These are phyloP conservation scores for Epizoanthus ramosus DNA, from an alignment of 92 coral and sea anemone genomes.

Conservation along the genomic window DNA sequence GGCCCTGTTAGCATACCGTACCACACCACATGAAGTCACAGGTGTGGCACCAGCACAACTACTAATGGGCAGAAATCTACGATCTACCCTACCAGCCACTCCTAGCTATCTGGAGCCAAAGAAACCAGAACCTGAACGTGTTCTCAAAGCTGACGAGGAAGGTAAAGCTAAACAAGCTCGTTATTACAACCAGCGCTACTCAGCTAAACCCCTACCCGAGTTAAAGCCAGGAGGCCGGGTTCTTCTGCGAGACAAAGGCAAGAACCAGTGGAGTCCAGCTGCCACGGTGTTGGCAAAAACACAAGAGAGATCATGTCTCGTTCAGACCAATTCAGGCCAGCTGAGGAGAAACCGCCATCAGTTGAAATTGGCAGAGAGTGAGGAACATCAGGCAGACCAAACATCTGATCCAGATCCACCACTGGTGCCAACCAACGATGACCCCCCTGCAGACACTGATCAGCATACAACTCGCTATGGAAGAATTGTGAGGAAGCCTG, in stretches of 20 bases:
- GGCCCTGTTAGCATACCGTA: constrained; percentile 43
- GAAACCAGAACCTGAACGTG: constrained; percentile 3
- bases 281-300: not conserved
- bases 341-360: constrained; percentile 34
- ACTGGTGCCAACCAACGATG: too few species aligned
- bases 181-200: constrained; percentile 2
- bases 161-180: constrained; percentile 24
- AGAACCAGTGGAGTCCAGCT: constrained; percentile 42
- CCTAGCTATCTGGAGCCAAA: constrained; percentile 16
- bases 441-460: not conserved
- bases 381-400: not conserved
- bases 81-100: constrained; percentile 26
- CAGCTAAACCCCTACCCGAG: constrained; percentile 29
- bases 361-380: not conserved
- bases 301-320: constrained; percentile 13
- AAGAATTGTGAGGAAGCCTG: not conserved
- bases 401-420: not conserved
- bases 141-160: constrained; percentile 9
- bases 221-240: too few species aligned
- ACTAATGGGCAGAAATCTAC: constrained; percentile 14
- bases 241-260: too few species aligned
- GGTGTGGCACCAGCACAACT: constrained; percentile 39
- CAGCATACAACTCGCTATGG: constrained; percentile 2
- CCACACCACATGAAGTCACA: constrained; percentile 43
- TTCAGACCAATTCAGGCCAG: constrained; percentile 6